These are phyloP conservation scores for Hippopotamyrus pictus DNA, from an alignment of 2,797 vertebrate genomes.

Conservation along the genomic window DNA sequence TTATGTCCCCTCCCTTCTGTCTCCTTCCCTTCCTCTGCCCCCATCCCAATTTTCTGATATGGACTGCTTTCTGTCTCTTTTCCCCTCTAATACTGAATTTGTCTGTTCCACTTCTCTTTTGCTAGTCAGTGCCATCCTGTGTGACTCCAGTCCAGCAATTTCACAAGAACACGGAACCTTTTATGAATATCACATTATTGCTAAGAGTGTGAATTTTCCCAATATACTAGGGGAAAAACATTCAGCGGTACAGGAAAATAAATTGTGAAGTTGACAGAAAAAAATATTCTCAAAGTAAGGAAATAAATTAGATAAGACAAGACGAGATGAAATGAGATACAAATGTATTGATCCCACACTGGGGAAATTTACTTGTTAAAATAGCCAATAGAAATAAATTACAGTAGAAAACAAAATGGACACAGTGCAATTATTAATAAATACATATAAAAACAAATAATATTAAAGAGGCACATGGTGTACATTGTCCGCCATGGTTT, in stretches of 20 bases:
- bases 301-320: neutral
- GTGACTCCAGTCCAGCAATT: neutral
- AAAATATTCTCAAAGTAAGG: neutral
- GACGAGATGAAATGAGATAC: neutral
- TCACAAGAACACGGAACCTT: neutral
- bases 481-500: neutral
- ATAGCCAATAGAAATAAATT: too few species aligned
- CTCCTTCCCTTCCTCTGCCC: neutral
- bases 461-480: neutral
- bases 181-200: neutral
- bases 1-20: neutral
- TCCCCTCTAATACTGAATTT: neutral
- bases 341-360: neutral
- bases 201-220: neutral
- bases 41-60: neutral
- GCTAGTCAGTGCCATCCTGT: neutral
- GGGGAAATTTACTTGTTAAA: too few species aligned
- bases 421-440: neutral
- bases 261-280: neutral
- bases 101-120: neutral
- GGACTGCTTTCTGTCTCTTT: neutral
- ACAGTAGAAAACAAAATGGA: too few species aligned
- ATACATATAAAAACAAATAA: neutral
- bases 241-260: neutral
- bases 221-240: neutral